A percentile compares a stretch with the other conserved stretches of the same genome.
These are phyloP conservation scores for Ranitomeya imitator DNA, from an alignment of 2,113 vertebrate species.

Conservation along the genomic window DNA sequence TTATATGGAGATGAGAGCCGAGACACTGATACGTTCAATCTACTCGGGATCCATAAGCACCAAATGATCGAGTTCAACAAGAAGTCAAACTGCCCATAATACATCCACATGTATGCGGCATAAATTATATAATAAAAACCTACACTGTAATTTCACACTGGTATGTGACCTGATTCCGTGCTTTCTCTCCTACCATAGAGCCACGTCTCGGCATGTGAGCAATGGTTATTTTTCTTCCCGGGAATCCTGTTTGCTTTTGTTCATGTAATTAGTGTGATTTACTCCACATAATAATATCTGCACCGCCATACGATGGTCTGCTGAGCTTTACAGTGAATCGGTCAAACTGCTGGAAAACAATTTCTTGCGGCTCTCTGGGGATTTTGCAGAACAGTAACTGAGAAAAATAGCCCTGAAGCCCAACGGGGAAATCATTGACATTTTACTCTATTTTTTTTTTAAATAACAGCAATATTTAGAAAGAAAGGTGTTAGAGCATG, in stretches of 20 bases:
- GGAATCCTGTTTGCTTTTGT: neutral
- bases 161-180: too few relatives aligned
- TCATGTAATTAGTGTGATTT: neutral
- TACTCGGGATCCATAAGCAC: too few relatives aligned
- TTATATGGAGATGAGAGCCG: too few relatives aligned
- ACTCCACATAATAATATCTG: neutral
- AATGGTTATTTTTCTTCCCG: neutral
- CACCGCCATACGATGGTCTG: neutral
- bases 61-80: too few relatives aligned
- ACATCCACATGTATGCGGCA: too few relatives aligned
- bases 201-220: neutral
- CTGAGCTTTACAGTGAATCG: neutral
- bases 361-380: conserved; percentile 21
- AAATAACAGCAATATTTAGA: conserved; percentile 39
- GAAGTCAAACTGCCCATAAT: too few relatives aligned
- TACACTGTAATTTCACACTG: too few relatives aligned
- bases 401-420: neutral
- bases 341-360: neutral
- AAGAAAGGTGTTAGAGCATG: conserved; percentile 32
- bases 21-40: too few relatives aligned
- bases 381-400: conserved; percentile 21
- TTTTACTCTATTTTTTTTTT: conserved; percentile 24
- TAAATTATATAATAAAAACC: too few relatives aligned
- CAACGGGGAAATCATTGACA: conserved; percentile 32
- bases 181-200: neutral